Evolutionary conservation across 1,140 invertebrate genomes (phyloP).

Genomic region (Drosophila persimilis): DNA sequence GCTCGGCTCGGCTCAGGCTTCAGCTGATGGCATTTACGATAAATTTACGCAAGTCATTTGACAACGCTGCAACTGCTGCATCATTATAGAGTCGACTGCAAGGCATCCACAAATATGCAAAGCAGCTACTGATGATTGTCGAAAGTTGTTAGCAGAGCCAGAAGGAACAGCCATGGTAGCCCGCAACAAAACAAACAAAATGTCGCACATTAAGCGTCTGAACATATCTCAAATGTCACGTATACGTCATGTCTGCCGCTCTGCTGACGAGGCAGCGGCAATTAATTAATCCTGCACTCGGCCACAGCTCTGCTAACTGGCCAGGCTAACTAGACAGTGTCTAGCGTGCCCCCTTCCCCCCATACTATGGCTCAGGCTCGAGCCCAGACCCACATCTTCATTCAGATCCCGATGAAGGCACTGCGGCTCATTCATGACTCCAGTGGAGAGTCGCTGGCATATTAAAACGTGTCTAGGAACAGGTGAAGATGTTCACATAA

Average conservation of each 20-base stretch:
- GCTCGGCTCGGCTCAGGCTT: slow-evolving; percentile 22
- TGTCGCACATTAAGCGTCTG: slow-evolving; percentile 77
- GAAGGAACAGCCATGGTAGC: not conserved
- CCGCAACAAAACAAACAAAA: slow-evolving; percentile 70
- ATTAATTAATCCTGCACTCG: slow-evolving; percentile 81
- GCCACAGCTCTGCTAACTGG: slow-evolving; percentile 15
- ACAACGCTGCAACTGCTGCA: slow-evolving; percentile 66
- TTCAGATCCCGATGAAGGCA: slow-evolving; percentile 36
- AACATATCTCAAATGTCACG: slow-evolving; percentile 79
- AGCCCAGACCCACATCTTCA: slow-evolving; percentile 59
- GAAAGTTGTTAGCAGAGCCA: slow-evolving; percentile 51
- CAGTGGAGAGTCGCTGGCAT: slow-evolving; percentile 38
- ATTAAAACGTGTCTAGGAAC: slow-evolving; percentile 76
- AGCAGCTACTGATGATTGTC: slow-evolving; percentile 56
- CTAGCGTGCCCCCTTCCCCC: slow-evolving; percentile 30
- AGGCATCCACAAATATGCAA: slow-evolving; percentile 66
- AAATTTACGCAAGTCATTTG: slow-evolving; percentile 83
- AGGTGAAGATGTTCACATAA: slow-evolving; percentile 80
- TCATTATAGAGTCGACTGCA: slow-evolving; percentile 65
- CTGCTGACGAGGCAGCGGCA: slow-evolving; percentile 52
- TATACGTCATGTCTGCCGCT: slow-evolving; percentile 70
- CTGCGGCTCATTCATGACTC: slow-evolving; percentile 62
- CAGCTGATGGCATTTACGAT: slow-evolving; percentile 81
- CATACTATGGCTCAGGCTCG: no score
- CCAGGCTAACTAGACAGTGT: slow-evolving; percentile 46